Evolutionary conservation across 1,140 invertebrate species (phyloP).

Genomic region (Stegodyphus mimosarum): DNA sequence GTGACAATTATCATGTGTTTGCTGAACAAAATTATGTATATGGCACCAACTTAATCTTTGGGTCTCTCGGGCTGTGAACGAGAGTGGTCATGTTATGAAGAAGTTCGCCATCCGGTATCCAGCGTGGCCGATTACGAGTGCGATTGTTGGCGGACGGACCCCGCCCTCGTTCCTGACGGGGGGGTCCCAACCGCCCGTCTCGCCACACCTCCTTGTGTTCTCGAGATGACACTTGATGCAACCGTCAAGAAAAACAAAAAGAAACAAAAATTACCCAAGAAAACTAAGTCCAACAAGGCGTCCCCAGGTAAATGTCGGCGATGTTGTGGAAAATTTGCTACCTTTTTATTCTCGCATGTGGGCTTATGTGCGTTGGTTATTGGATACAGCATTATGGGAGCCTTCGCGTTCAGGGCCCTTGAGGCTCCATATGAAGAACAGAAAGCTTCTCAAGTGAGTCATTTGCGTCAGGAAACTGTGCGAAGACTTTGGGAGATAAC

Average conservation of each 20-base stretch:
- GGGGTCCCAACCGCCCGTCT: constrained; percentile 15
- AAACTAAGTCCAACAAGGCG: not conserved
- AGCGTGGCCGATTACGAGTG: constrained; percentile 60
- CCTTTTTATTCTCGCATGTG: constrained; percentile 95
- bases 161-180: constrained; percentile 34
- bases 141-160: constrained; percentile 57
- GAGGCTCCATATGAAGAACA: constrained; percentile 79
- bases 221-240: constrained; percentile 51
- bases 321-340: constrained; percentile 83
- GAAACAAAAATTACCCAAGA: constrained; percentile 8
- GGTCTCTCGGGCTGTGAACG: not conserved
- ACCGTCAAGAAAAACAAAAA: constrained; percentile 29
- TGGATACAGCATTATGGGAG: constrained; percentile 91
- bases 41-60: not conserved
- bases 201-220: constrained; percentile 41
- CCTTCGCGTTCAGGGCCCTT: constrained; percentile 91
- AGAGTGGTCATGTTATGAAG: constrained; percentile 45
- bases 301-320: constrained; percentile 73
- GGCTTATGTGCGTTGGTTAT: constrained; percentile 92
- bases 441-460: constrained; percentile 70
- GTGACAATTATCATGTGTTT: not conserved
- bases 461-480: constrained; percentile 67
- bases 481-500: constrained; percentile 89
- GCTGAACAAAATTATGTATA: not conserved
- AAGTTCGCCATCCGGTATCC: constrained; percentile 4